These are phyloP conservation scores for Melanchra persicariae DNA, from an alignment of 2,888 invertebrate species.

Conservation along the genomic window DNA sequence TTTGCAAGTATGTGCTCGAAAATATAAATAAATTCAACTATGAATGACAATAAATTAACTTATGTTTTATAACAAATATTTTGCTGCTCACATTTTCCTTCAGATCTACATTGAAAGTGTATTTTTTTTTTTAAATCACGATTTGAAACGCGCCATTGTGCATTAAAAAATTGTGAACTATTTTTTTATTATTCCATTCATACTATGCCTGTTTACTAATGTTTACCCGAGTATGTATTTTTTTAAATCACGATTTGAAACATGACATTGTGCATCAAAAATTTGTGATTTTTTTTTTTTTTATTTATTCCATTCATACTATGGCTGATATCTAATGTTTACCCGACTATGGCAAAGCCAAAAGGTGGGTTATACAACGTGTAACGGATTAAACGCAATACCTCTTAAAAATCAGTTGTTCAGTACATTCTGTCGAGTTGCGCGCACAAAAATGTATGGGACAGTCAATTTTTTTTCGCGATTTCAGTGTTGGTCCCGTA, in stretches of 20 bases:
- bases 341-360: background rate
- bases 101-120: constrained; percentile 14
- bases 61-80: constrained; percentile 20
- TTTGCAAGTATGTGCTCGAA: constrained; percentile 16
- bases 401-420: no score
- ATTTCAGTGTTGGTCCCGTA: no score
- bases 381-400: no score
- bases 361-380: background rate
- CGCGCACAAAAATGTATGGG: no score
- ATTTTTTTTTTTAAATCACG: background rate
- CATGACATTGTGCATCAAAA: no score
- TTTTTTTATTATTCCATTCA: no score
- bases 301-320: background rate
- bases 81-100: background rate
- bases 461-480: no score
- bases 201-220: no score
- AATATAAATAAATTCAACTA: constrained; percentile 36
- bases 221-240: background rate
- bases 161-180: no score
- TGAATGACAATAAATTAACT: constrained; percentile 22
- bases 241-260: background rate
- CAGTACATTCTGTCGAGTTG: no score
- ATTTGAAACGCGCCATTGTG: background rate
- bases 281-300: background rate
- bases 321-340: background rate